Evolutionary conservation across 2,797 vertebrate genomes (phyloP), one percentile per base, ranked within the genome.

Genomic region (Sternarchorhynchus goeldii): DNA sequence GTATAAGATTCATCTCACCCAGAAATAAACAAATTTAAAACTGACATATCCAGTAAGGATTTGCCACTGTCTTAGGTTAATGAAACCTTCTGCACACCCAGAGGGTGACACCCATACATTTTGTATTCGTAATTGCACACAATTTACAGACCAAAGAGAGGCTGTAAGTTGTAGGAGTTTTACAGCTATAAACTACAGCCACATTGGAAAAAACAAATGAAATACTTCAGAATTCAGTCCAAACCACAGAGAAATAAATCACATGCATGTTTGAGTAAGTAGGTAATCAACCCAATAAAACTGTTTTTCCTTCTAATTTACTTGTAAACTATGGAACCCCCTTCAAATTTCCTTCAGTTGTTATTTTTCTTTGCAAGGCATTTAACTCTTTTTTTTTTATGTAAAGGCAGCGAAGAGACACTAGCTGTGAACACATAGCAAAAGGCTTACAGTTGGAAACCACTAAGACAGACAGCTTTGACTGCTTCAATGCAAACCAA

Each of bases 401-500:
- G 25, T 25, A 25, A 25, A 69, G 45, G 41, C 14, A 17, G 21
- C 25, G n/a, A 12, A 66, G n/a, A 58, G 36, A 77, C n/a, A 25
- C 17, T 32, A 50, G 34, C 2, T 0, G 0, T 31, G 31, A 67
- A 41, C 50, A 45, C 59, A 31, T 50, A 57, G 18, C 65, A 17
- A 58, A 72, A 39, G 10, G 32, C 55, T 36, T 58, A 32, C 14
- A 21, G n/a, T 6, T 45, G n/a, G 21, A 25, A 70, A 68, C 4
- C 4, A 6, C 39, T 73, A 20, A 59, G 36, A 59, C 59, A 45
- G 63, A 76, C 50, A 76, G 66, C 39, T 60, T 10, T 39, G 29
- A 10, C 16, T n/a, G 56, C 36, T 65, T 53, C 50, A 78, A 74
- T 78, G 41, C 74, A 79, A 81, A 81, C 65, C 76, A 82, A 81